Percentiles rank a stretch among this genome's conserved stretches.
These are phyloP conservation scores for Mastacembelus armatus DNA, from an alignment of 2,797 vertebrate genomes.

Conservation along the genomic window DNA sequence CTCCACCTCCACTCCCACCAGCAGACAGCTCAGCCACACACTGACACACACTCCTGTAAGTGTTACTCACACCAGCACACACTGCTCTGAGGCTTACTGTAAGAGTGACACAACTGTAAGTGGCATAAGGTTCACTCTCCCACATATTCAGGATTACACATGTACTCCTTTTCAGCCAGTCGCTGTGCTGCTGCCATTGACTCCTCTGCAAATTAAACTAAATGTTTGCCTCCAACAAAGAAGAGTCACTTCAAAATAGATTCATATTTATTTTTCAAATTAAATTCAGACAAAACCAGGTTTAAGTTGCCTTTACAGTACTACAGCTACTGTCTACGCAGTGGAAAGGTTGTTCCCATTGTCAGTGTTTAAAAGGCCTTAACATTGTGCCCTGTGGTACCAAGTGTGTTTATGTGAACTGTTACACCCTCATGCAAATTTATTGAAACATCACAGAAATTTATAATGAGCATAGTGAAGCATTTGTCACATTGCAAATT, in stretches of 20 bases:
- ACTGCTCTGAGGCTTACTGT: constrained; percentile 37
- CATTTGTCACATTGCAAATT: background rate
- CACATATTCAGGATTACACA: constrained; percentile 24
- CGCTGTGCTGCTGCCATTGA: background rate
- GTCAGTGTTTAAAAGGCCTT: background rate
- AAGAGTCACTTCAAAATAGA: background rate
- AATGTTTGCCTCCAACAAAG: background rate
- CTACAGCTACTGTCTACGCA: background rate
- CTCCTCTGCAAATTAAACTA: background rate
- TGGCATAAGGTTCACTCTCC: background rate
- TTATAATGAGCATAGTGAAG: no score
- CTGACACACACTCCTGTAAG: constrained; percentile 92
- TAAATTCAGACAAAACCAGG: background rate
- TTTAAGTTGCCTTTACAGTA: background rate
- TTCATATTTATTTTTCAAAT: background rate
- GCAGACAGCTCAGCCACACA: constrained; percentile 87
- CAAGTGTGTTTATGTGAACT: background rate
- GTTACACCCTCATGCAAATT: no score
- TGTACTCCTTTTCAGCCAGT: background rate
- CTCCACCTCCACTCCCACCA: constrained; percentile 80
- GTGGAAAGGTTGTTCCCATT: background rate
- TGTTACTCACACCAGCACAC: constrained; percentile 68
- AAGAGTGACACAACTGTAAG: constrained; percentile 17
- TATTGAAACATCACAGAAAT: no score
- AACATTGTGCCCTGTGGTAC: background rate